Conservation (phyloP, 2,113 vertebrate species). For the Mesoclemmys tuberculata region DNA sequence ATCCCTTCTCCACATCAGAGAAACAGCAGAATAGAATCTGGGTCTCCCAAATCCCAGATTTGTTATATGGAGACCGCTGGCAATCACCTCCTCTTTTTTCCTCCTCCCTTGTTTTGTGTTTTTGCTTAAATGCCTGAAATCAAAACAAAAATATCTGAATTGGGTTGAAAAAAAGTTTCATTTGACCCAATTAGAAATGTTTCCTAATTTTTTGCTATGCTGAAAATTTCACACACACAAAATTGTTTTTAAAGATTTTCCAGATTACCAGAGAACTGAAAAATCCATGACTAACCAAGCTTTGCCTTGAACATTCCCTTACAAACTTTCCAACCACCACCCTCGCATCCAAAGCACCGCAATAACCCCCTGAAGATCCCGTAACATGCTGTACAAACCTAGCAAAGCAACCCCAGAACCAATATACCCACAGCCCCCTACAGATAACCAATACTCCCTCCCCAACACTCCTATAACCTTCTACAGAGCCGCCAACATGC, state of each 20-base stretch:
- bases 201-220: background rate
- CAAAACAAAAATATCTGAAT: background rate
- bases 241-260: background rate
- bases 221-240: no score
- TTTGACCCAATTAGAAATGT: background rate
- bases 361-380: background rate
- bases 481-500: background rate
- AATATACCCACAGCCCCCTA: background rate
- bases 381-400: background rate
- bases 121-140: background rate
- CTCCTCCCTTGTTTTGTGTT: background rate
- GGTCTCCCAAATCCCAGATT: background rate
- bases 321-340: background rate
- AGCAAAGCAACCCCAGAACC: background rate
- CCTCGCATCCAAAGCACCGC: background rate
- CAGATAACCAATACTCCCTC: background rate
- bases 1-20: no score
- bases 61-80: no score
- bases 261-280: background rate
- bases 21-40: background rate
- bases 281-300: background rate
- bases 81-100: background rate
- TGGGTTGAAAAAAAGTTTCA: background rate
- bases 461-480: background rate
- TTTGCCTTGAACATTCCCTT: background rate